Base-by-base conservation (phyloP, 2,888 invertebrate species). In the Tachina grossa region DNA sequence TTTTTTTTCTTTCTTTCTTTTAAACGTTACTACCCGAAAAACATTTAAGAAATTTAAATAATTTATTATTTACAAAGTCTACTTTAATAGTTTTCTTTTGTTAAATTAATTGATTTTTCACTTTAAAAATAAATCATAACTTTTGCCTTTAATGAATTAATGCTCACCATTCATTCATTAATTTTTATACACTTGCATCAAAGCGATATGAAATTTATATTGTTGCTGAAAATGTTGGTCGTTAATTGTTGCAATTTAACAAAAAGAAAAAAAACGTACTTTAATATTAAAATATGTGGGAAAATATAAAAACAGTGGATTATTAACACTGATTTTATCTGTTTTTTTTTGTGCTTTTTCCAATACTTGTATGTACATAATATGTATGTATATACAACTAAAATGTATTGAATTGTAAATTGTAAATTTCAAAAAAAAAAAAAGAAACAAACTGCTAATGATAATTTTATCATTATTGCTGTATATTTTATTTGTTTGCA, bases 241-340 rank as follows among this genome's bases (percentile, higher is more conserved):
- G 66, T 84, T 84, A 84, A 77, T 47, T 81, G 81, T 71, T 76
- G 65, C 41, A 51, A 53, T 22, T 19, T 19, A 47, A n/a, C n/a
- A n/a, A n/a, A 31, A 53, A 45, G 59, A 77, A 13, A 55, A 13
- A 68, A 76, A 68, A 41, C 14, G 5, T 43, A 41, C 51, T 31
- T 10, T 47, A n/a, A 16, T 47, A 80, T 53, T 53, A 19, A 66
- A 69, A 74, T 6, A 43, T 69, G 77, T 65, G 66, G 19, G 66
- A 72, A 72, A 59, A 53, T 10, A 22, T 10, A 39, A 68, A 84
- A 83, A 71, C 45, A 63, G 72, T 49, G 75, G 65, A 75, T 83
- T 83, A 83, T 69, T 83, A 76, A 83, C 53, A 76, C 41, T 61
- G 66, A 81, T 61, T 77, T 65, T 83, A 79, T 63, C 65, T 74